These are phyloP conservation scores for Hipparchia semele DNA, from an alignment of 2,888 invertebrate genomes.

Conservation along the genomic window DNA sequence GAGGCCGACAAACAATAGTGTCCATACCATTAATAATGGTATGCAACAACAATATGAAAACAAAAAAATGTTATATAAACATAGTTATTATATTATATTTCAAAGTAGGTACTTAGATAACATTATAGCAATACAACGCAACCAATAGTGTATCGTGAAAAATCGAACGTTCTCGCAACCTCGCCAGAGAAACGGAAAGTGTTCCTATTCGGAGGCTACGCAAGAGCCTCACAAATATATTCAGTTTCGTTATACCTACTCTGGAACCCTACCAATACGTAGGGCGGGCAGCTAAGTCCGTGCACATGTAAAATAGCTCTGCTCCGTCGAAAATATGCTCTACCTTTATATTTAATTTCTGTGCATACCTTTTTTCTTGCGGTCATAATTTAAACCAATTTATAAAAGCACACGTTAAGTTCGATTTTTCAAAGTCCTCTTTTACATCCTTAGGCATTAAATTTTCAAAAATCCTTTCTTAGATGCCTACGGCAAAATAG, in stretches of 20 bases:
- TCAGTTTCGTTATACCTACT: slow-evolving; percentile 77
- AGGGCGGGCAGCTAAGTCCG: slow-evolving; percentile 76
- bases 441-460: no score
- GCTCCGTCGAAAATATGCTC: slow-evolving; percentile 58
- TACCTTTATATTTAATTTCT: slow-evolving; percentile 46
- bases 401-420: no score
- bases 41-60: no score
- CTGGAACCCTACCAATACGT: slow-evolving; percentile 71
- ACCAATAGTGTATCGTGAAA: slow-evolving; percentile 25
- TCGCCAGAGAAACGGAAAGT: slow-evolving; percentile 58
- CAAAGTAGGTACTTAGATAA: not conserved
- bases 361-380: no score
- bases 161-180: slow-evolving; percentile 51
- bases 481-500: no score
- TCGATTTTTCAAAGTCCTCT: no score
- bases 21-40: no score
- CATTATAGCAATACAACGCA: slow-evolving; percentile 5
- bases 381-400: no score
- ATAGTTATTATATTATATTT: no score
- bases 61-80: no score
- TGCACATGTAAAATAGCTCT: slow-evolving; percentile 81
- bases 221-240: slow-evolving; percentile 72
- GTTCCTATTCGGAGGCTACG: slow-evolving; percentile 64
- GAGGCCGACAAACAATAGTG: no score
- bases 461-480: no score